Base-by-base conservation (phyloP, 2,113 vertebrate species). In the Ophiodon elongatus region DNA sequence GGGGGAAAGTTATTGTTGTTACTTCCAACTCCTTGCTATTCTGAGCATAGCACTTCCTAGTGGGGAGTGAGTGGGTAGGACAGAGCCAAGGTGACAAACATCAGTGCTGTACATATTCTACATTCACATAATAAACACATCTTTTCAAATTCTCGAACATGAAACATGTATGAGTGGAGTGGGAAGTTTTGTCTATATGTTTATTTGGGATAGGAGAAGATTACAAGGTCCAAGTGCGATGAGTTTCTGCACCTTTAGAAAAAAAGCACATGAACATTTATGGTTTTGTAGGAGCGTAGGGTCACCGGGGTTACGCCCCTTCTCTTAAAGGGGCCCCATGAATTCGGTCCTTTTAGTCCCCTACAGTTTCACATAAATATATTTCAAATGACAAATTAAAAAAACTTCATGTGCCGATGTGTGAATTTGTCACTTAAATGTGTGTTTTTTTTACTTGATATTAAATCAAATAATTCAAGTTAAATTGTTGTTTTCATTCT, bases 61-160 rank as follows among this genome's bases (percentile, higher is more conserved):
- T 25, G 25, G 33, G 23, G 27, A 45, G 67, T 25, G 27, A 80
- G 43, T 45, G 43, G 15, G 31, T 8, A 15, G 39, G 52, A 74
- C 68, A 76, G 56, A 78, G 59, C 47, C 31, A 14, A 37, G 35
- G 70, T 81, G 63, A 47, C 31, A 73, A 39, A 43, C 25, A 80
- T n/a, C 25, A 63, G 9, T 3, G 54, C 31, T 56, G 25, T 43
- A 21, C 27, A 31, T 47, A 59, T 52, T 23, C 23, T 27, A 37
- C 62, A 74, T 33, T 52, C 52, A 64, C 27, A 64, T 54, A 54
- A 17, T 14, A 23, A 31, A 29, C 57, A 59, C 14, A 2, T 25
- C 11, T 17, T 17, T 60, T 60, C 3, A 1, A 31, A 52, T 52
- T 54, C 6, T 9, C 2, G 39, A 23, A 21, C 1, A 56, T 2